Percentiles rank a stretch among this genome's conserved stretches.
Conservation (phyloP, 2,888 invertebrate species). For the Fragum whitleyi region DNA sequence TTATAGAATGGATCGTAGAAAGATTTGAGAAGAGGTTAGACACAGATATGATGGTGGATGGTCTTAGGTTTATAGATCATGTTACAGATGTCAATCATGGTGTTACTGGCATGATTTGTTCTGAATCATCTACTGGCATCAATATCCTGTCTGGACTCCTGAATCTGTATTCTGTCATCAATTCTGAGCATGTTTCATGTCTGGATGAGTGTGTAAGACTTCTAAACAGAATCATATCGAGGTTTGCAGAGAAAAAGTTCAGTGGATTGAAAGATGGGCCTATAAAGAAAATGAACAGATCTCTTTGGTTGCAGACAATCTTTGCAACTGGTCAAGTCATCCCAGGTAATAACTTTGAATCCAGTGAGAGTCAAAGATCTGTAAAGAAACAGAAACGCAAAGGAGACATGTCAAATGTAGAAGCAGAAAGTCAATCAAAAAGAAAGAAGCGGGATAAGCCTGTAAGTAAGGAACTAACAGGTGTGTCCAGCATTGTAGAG, state of each 20-base stretch:
- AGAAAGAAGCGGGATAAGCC: constrained; percentile 4
- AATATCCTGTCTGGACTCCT: constrained; percentile 10
- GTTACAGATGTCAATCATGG: background rate
- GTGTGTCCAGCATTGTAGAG: background rate
- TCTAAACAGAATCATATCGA: background rate
- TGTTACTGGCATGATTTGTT: background rate
- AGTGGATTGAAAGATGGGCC: background rate
- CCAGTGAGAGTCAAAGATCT: background rate
- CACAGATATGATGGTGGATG: constrained; percentile 5
- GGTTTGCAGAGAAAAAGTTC: constrained; percentile 4
- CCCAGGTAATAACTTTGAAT: background rate
- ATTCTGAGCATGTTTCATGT: background rate
- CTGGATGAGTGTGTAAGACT: background rate
- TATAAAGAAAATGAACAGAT: background rate
- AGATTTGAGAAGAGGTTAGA: background rate
- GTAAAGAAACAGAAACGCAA: background rate
- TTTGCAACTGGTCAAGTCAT: constrained; percentile 6
- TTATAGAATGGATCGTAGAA: background rate
- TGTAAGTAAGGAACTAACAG: background rate
- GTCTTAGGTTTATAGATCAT: background rate
- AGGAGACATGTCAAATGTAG: background rate
- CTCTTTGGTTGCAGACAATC: background rate
- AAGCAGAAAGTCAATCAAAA: background rate
- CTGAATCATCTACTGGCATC: background rate
- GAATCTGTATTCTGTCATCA: constrained; percentile 17